Percentiles rank a stretch among this genome's conserved stretches.
Evolutionary conservation across 2,797 vertebrate genomes (phyloP).

Genomic region (Delichon dasypus): DNA sequence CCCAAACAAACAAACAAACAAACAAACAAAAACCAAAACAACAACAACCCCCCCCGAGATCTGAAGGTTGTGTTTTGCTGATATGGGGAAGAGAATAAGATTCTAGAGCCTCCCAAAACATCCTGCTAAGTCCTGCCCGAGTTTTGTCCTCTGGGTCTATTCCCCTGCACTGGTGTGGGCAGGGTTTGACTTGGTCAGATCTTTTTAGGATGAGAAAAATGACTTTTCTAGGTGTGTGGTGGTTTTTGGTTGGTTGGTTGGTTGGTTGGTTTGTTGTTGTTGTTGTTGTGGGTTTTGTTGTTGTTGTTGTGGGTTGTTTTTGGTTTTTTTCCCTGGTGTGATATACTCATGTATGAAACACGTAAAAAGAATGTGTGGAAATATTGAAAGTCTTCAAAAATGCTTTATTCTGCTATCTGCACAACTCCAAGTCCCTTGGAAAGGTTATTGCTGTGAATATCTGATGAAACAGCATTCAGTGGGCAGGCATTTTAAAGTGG

Average conservation of each 20-base stretch:
- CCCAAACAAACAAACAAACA: no score
- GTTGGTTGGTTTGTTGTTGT: no score
- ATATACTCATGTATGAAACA: not conserved
- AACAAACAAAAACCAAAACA: no score
- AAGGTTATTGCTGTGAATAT: conserved; percentile 66
- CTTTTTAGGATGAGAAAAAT: not conserved
- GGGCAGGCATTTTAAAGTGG: conserved; percentile 64
- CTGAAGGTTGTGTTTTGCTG: not conserved
- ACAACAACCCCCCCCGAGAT: no score
- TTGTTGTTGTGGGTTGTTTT: no score
- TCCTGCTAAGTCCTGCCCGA: not conserved
- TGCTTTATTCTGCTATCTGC: not conserved
- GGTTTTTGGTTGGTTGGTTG: no score
- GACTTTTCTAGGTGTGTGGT: not conserved
- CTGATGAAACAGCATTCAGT: conserved; percentile 56
- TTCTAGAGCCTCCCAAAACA: not conserved
- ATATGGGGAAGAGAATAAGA: not conserved
- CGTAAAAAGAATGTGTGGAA: not conserved
- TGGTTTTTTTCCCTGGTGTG: not conserved
- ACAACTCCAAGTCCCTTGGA: not conserved
- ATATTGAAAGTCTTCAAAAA: not conserved
- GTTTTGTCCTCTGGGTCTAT: not conserved
- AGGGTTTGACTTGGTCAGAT: not conserved
- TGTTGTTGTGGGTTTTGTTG: no score
- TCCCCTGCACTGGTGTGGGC: not conserved